Evolutionary conservation across 2,797 vertebrate species (phyloP), one percentile per base, ranked within the genome.

Genomic region (Tympanoctomys barrerae): DNA sequence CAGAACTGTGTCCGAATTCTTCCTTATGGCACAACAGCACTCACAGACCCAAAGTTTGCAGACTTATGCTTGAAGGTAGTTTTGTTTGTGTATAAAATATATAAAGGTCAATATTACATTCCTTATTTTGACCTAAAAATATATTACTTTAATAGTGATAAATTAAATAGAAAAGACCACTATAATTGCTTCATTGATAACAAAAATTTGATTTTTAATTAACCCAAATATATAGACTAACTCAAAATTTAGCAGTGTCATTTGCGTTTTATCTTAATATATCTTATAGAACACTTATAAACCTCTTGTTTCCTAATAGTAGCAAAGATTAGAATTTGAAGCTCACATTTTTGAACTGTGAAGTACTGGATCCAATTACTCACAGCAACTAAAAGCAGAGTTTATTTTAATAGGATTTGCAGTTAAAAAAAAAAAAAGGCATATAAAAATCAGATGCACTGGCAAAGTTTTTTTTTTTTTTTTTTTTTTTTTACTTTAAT

Each of bases 361-460:
- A 98, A 98, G 96, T 97, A 98, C 97, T 98, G 98, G 97, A 98
- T 98, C 98, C 98, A 99, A 99, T 99, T 99, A 99, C 97, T 98
- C 96, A 77, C 96, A 98, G 97, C 96, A 98, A 98, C 98, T 98
- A 98, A 98, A 98, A 98, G 42, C 95, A 97, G 97, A 98, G 96
- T 98, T 98, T 98, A 98, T 98, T 99, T 99, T 99, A 99, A 99
- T 98, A 98, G 98, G 98, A 98, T 98, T 98, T 98, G 97, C 97
- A 97, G 97, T 98, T 98, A 98, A 99, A 98, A 98, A 98, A 98
- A 97, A 98, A 99, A 98, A 98, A 98, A 98, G 98, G 98, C 98
- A 97, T 97, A 98, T 98, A 98, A 98, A 98, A 98, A 99, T 99
- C 98, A 99, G 98, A 99, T 99, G 98, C 98, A 99, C 97, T 98